phyloP scores from a whole-genome alignment of 2,888 invertebrate genomes.

The Acleris literana region DNA sequence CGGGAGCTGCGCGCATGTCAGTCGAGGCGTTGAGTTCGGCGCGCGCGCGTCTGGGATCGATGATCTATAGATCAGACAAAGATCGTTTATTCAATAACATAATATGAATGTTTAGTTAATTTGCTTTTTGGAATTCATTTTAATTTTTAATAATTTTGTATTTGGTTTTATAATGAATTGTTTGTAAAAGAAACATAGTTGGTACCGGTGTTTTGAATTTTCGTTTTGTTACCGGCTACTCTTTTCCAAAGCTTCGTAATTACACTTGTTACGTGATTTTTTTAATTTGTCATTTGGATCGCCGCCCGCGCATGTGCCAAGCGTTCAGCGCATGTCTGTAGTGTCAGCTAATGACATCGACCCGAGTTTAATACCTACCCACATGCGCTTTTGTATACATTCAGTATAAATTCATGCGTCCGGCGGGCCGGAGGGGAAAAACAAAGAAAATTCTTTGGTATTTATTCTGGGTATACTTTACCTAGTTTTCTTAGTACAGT shows the following conservation, averaged over 20 bases:
- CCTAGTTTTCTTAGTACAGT: conserved; percentile 12
- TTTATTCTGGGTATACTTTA: background rate
- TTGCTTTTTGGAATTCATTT: background rate
- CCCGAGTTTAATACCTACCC: conserved; percentile 64
- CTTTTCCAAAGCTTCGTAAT: conserved; percentile 33
- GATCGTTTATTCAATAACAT: conserved; percentile 1
- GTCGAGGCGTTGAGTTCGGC: conserved; percentile 66
- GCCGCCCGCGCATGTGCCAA: conserved; percentile 73
- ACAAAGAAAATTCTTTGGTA: conserved; percentile 14
- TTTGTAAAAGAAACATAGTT: background rate
- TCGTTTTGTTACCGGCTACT: conserved; percentile 32
- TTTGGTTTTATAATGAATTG: background rate
- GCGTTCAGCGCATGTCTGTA: conserved; percentile 68
- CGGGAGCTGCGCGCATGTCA: conserved; percentile 63
- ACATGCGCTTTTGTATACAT: conserved; percentile 54
- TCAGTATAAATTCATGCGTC: conserved; percentile 41
- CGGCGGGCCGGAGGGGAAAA: conserved; percentile 25
- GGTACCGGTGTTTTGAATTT: background rate
- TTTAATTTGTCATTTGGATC: conserved; percentile 67
- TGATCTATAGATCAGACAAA: conserved; percentile 20
- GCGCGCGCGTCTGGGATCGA: conserved; percentile 53
- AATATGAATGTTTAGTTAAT: background rate
- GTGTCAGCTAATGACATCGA: conserved; percentile 76
- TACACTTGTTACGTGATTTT: conserved; percentile 58
- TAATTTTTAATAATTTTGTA: background rate